These are phyloP conservation scores for Glaucidium brasilianum DNA, from an alignment of 2,113 vertebrate species.

Conservation along the genomic window DNA sequence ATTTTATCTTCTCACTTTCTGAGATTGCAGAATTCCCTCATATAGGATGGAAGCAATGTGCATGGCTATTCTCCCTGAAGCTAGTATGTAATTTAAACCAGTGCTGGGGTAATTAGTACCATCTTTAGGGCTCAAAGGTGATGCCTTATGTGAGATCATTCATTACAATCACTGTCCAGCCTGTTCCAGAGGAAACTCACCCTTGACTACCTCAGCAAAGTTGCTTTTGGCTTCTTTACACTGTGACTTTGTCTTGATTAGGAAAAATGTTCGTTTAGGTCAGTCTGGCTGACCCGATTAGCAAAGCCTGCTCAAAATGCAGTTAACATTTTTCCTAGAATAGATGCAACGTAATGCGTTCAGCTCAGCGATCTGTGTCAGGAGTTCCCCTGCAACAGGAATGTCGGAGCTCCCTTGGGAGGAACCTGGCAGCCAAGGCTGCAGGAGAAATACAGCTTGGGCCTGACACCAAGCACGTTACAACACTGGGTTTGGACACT, in stretches of 20 bases:
- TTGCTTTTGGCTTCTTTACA: conserved; percentile 60
- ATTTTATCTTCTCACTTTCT: neutral
- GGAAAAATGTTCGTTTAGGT: conserved; percentile 15
- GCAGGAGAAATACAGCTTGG: neutral
- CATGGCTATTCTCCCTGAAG: neutral
- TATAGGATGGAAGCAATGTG: neutral
- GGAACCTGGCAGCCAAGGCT: neutral
- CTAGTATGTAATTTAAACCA: neutral
- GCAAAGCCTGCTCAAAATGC: neutral
- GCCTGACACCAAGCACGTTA: neutral
- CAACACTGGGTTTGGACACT: neutral
- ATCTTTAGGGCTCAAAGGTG: conserved; percentile 36
- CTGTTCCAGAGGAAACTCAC: conserved; percentile 29
- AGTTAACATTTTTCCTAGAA: conserved; percentile 32
- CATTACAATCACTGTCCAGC: neutral
- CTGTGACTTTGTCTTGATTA: conserved; percentile 54
- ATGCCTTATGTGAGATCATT: conserved; percentile 26
- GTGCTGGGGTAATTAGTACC: conserved; percentile 8
- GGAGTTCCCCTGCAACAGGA: conserved; percentile 6
- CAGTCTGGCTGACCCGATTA: conserved; percentile 11
- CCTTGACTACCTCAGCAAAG: conserved; percentile 27
- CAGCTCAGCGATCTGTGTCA: neutral
- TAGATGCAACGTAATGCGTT: neutral
- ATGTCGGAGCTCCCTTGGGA: neutral
- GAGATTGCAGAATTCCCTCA: neutral